These are phyloP conservation scores for Luperina nickerlii DNA, from an alignment of 2,888 invertebrate genomes.

Conservation along the genomic window DNA sequence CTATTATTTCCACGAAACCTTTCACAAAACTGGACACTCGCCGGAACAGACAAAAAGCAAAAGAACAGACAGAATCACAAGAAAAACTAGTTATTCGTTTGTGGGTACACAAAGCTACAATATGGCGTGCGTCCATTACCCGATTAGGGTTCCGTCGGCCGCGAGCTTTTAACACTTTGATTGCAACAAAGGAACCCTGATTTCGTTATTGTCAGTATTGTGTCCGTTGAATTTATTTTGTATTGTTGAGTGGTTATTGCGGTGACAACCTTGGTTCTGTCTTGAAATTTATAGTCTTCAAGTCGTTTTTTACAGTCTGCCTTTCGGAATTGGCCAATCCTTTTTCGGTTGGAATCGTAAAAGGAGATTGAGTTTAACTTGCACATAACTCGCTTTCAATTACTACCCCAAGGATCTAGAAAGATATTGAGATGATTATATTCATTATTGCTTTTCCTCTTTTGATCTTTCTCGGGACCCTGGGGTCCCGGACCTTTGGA, in stretches of 20 bases:
- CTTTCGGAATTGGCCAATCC: neutral
- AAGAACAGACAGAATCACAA: conserved; percentile 48
- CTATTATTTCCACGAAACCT: conserved; percentile 22
- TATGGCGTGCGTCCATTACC: conserved; percentile 66
- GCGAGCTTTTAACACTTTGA: conserved; percentile 67
- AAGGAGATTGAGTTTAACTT: neutral
- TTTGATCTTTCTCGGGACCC: too few relatives aligned
- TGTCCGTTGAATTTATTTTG: conserved; percentile 51
- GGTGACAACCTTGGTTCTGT: conserved; percentile 8
- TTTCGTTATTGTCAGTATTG: conserved; percentile 67
- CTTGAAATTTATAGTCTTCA: conserved; percentile 9
- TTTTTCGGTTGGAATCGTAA: neutral
- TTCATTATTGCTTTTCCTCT: too few relatives aligned
- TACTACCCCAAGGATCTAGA: neutral
- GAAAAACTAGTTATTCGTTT: conserved; percentile 65
- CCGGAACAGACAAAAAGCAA: conserved; percentile 44
- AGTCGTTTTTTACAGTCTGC: neutral
- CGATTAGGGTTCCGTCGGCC: conserved; percentile 64
- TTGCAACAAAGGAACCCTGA: conserved; percentile 67
- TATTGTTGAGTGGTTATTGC: conserved; percentile 21
- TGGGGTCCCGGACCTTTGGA: too few relatives aligned
- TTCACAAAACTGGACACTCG: conserved; percentile 30
- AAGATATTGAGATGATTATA: too few relatives aligned
- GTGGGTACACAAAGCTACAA: conserved; percentile 59
- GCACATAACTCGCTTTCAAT: neutral